Conservation (phyloP, 1,140 invertebrate genomes). For the Pomacea maculata region DNA sequence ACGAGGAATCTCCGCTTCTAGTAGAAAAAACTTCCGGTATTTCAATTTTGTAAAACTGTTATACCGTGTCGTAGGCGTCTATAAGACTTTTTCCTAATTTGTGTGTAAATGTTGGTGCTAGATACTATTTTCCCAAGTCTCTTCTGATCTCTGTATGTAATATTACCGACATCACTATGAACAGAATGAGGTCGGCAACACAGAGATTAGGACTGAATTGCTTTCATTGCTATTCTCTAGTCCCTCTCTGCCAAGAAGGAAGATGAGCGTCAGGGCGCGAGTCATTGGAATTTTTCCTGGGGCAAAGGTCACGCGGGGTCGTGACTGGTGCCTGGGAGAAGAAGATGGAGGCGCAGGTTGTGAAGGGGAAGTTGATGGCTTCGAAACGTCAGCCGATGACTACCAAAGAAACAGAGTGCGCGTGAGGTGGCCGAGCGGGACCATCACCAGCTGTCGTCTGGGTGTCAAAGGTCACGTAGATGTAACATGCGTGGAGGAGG, state of each 20-base stretch:
- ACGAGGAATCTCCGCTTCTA: no score
- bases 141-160: no score
- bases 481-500: constrained; percentile 79
- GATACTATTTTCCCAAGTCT: no score
- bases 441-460: constrained; percentile 79
- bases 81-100: no score
- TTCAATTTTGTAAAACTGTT: no score
- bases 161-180: no score
- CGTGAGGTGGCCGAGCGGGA: constrained; percentile 76
- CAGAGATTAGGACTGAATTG: background rate
- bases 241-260: constrained; percentile 17
- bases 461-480: constrained; percentile 89
- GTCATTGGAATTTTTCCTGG: constrained; percentile 85
- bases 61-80: no score
- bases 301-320: constrained; percentile 74
- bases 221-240: background rate
- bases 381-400: constrained; percentile 63
- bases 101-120: no score
- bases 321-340: constrained; percentile 57
- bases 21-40: no score
- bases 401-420: constrained; percentile 82
- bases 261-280: constrained; percentile 31
- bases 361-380: constrained; percentile 83
- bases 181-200: background rate
- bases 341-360: constrained; percentile 61